phyloP scores from a whole-genome alignment of 1,140 invertebrate genomes.

The Drosophila bifasciata region DNA sequence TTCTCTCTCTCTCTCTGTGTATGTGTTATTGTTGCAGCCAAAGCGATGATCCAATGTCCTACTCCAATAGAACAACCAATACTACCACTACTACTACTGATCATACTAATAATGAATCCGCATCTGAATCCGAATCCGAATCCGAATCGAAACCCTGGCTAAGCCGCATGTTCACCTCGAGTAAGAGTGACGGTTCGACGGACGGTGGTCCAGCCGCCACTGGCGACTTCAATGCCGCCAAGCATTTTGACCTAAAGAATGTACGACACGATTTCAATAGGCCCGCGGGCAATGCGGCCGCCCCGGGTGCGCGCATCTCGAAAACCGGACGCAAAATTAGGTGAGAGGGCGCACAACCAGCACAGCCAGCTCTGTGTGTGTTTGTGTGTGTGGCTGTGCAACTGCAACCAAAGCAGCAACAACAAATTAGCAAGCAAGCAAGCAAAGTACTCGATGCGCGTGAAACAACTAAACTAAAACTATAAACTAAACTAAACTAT shows the following conservation, averaged over 20 bases:
- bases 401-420: background rate
- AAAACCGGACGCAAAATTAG: slow-evolving; percentile 84
- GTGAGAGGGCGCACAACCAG: slow-evolving; percentile 82
- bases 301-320: slow-evolving; percentile 65
- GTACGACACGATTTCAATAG: slow-evolving; percentile 83
- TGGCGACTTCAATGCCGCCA: slow-evolving; percentile 77
- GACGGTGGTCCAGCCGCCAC: slow-evolving; percentile 16
- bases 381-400: background rate
- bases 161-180: slow-evolving; percentile 77
- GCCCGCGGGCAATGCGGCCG: slow-evolving; percentile 76
- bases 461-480: slow-evolving; percentile 35
- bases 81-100: slow-evolving; percentile 72
- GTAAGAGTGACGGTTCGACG: slow-evolving; percentile 48
- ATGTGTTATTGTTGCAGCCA: slow-evolving; percentile 84
- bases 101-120: slow-evolving; percentile 72
- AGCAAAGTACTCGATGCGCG: slow-evolving; percentile 40
- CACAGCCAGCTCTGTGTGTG: background rate
- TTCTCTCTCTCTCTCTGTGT: slow-evolving; percentile 71
- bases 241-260: slow-evolving; percentile 83
- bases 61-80: slow-evolving; percentile 61
- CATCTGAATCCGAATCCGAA: slow-evolving; percentile 65
- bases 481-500: slow-evolving; percentile 51
- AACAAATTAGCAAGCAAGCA: too few relatives aligned
- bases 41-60: slow-evolving; percentile 79
- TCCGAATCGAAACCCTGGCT: slow-evolving; percentile 81